Percentiles rank a stretch among this genome's conserved stretches.
Conservation (phyloP, 2,888 invertebrate species). For the Hybos culiciformis region DNA sequence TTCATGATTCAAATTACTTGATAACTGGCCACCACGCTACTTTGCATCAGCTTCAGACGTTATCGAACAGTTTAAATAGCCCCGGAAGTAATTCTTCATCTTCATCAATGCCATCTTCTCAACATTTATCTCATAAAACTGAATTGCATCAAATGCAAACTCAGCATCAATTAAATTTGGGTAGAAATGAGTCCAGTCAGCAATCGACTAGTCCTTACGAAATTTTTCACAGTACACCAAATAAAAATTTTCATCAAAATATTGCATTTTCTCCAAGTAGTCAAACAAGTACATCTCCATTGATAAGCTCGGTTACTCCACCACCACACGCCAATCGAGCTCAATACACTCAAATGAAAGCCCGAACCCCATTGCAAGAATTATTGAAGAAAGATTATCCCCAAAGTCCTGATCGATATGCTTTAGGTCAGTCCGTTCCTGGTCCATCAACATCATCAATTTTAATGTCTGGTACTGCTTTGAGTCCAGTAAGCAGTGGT, state of each 20-base stretch:
- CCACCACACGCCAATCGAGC: slow-evolving; percentile 31
- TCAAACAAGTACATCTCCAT: slow-evolving; percentile 42
- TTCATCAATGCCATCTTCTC: slow-evolving; percentile 25
- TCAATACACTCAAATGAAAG: slow-evolving; percentile 26
- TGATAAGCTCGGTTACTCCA: slow-evolving; percentile 36
- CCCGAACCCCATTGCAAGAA: slow-evolving; percentile 15
- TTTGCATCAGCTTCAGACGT: slow-evolving; percentile 19
- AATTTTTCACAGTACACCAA: slow-evolving; percentile 34
- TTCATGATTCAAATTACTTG: slow-evolving; percentile 18
- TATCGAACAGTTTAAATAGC: neutral
- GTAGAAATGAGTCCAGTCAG: slow-evolving; percentile 21
- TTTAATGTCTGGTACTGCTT: slow-evolving; percentile 31
- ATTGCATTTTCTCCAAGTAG: slow-evolving; percentile 52
- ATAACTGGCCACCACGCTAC: slow-evolving; percentile 12
- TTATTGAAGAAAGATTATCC: slow-evolving; percentile 50
- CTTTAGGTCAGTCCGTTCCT: slow-evolving; percentile 50
- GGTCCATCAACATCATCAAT: slow-evolving; percentile 40
- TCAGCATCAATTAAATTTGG: slow-evolving; percentile 14
- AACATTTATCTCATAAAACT: slow-evolving; percentile 25
- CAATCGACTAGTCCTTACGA: slow-evolving; percentile 32
- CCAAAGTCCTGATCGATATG: slow-evolving; percentile 38
- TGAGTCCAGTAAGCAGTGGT: slow-evolving; percentile 31
- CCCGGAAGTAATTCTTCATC: slow-evolving; percentile 16
- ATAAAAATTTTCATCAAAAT: slow-evolving; percentile 27
- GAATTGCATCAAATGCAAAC: slow-evolving; percentile 10